Conservation (phyloP, 35 echinoderm and acorn worm genomes). For the Stichopus chloronotus region DNA sequence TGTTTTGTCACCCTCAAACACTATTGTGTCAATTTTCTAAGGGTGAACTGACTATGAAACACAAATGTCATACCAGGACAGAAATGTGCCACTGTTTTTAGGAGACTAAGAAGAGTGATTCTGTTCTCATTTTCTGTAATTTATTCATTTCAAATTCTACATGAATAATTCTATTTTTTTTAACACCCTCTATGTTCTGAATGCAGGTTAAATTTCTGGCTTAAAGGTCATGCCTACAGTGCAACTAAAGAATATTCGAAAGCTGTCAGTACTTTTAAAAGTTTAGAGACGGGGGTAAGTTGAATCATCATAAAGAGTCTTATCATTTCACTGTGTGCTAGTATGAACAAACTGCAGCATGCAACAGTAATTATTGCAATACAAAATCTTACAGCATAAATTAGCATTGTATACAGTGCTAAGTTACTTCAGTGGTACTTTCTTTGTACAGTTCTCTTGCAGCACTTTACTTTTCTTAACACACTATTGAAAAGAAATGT, state of each 20-base stretch:
- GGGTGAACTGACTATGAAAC: too few species aligned
- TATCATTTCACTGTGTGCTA: neutral
- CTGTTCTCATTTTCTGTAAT: too few species aligned
- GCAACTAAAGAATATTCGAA: constrained; percentile 88
- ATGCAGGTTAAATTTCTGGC: constrained; percentile 88
- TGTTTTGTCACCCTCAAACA: too few species aligned
- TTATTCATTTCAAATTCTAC: too few species aligned
- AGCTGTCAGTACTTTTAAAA: constrained; percentile 89
- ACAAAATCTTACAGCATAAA: neutral
- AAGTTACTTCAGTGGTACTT: neutral
- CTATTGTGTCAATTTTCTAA: too few species aligned
- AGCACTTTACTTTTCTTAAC: neutral
- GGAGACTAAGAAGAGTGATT: too few species aligned
- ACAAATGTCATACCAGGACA: too few species aligned
- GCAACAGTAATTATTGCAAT: neutral
- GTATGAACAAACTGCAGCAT: neutral
- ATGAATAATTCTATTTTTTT: too few species aligned
- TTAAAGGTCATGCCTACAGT: constrained; percentile 95
- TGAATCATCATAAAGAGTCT: neutral
- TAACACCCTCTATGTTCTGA: neutral
- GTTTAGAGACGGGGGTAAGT: constrained; percentile 85
- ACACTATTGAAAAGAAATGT: neutral
- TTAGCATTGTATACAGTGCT: neutral
- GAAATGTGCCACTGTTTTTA: too few species aligned
- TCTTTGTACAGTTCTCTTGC: neutral